phyloP scores from a whole-genome alignment of 2,888 invertebrate species.

The Amphiduros pacificus region DNA sequence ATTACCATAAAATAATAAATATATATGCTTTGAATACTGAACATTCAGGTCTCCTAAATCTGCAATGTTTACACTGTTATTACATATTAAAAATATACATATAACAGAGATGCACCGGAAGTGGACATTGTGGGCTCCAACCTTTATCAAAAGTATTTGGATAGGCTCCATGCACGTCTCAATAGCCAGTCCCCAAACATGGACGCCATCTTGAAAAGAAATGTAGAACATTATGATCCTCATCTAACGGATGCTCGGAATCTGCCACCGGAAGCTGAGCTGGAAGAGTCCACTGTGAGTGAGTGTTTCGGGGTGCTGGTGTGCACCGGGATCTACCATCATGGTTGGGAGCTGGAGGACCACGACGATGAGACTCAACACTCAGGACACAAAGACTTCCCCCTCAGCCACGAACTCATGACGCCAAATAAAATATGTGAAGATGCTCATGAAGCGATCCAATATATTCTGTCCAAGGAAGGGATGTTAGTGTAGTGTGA shows the following conservation, averaged over 20 bases:
- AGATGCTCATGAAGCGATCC: constrained; percentile 50
- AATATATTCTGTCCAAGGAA: constrained; percentile 49
- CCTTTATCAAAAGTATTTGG: constrained; percentile 53
- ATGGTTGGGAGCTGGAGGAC: constrained; percentile 30
- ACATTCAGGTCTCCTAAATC: too few relatives aligned
- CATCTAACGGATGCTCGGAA: constrained; percentile 44
- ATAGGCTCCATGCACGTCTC: constrained; percentile 29
- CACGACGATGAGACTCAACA: constrained; percentile 34
- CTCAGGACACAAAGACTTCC: constrained; percentile 56
- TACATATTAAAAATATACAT: too few relatives aligned
- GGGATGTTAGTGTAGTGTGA: too few relatives aligned
- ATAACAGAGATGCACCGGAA: constrained; percentile 55
- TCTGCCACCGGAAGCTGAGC: constrained; percentile 43
- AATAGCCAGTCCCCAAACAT: constrained; percentile 22
- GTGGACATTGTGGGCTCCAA: constrained; percentile 59
- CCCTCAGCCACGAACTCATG: constrained; percentile 44
- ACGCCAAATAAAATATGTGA: constrained; percentile 45
- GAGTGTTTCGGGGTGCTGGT: constrained; percentile 51
- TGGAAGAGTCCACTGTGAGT: constrained; percentile 49
- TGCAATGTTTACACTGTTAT: too few relatives aligned
- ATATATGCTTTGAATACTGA: too few relatives aligned
- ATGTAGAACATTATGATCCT: constrained; percentile 21
- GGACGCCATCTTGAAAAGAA: constrained; percentile 8
- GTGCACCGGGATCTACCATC: constrained; percentile 56
- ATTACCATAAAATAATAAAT: too few relatives aligned